phyloP scores from a whole-genome alignment of 2,888 invertebrate genomes.

The Diaphora mendica region DNA sequence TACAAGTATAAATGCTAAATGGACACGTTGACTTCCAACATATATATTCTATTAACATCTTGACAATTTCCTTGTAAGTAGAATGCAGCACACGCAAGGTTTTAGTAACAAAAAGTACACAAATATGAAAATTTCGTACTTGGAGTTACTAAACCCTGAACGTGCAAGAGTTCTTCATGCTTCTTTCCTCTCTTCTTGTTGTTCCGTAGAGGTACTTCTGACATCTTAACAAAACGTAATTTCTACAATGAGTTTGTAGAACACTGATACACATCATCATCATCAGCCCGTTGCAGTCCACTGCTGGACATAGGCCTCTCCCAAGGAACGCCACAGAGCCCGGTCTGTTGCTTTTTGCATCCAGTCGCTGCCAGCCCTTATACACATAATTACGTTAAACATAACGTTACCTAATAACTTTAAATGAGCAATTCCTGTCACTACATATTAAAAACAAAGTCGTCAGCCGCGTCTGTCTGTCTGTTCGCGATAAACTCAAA shows the following conservation, averaged over 20 bases:
- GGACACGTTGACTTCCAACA: not conserved
- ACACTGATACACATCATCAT: not conserved
- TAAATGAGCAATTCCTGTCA: too few relatives aligned
- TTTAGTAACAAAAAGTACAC: conserved; percentile 70
- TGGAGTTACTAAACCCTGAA: conserved; percentile 74
- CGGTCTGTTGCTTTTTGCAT: too few relatives aligned
- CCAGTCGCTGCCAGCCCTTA: too few relatives aligned
- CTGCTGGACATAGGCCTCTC: too few relatives aligned
- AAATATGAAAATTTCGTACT: conserved; percentile 71
- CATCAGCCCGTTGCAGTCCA: too few relatives aligned
- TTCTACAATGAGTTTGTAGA: not conserved
- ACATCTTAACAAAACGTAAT: not conserved
- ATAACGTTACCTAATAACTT: too few relatives aligned
- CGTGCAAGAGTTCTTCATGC: conserved; percentile 18
- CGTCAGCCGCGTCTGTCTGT: too few relatives aligned
- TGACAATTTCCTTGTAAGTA: conserved; percentile 17
- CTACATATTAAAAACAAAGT: too few relatives aligned
- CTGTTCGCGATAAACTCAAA: too few relatives aligned
- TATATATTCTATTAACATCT: not conserved
- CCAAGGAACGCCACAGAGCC: too few relatives aligned
- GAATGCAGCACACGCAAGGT: conserved; percentile 50
- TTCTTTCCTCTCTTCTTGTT: conserved; percentile 18
- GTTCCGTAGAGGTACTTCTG: not conserved
- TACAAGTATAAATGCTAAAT: not conserved
- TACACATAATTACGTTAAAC: too few relatives aligned